Conservation (phyloP, 2,888 invertebrate species). For the Hemicrepidius hirtus region DNA sequence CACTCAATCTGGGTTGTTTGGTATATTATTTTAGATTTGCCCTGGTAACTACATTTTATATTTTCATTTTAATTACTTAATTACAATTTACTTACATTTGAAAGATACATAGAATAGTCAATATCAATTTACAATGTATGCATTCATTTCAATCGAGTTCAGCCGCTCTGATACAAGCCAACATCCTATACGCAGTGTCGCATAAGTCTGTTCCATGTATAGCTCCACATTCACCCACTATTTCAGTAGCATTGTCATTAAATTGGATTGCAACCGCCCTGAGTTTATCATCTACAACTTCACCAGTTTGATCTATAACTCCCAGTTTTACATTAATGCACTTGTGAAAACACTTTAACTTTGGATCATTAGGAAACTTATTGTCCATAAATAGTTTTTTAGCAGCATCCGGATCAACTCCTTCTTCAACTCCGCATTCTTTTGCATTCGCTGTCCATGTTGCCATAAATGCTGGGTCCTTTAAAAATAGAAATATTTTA, state of each 20-base stretch:
- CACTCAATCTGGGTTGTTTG: no score
- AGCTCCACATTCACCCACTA: neutral
- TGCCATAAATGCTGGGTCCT: slow-evolving; percentile 15
- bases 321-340: neutral
- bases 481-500: neutral
- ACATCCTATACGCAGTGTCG: slow-evolving; percentile 3
- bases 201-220: slow-evolving; percentile 13
- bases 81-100: no score
- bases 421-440: neutral
- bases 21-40: no score
- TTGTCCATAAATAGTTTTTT: neutral
- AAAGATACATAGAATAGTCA: no score
- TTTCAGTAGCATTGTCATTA: neutral
- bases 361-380: neutral
- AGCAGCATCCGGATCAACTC: neutral
- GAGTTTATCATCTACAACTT: neutral
- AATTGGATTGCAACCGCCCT: neutral
- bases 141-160: neutral
- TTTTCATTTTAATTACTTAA: no score
- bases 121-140: no score
- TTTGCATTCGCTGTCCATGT: neutral
- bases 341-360: slow-evolving; percentile 3
- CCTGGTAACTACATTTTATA: no score
- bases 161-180: neutral
- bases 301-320: neutral